phyloP scores from a whole-genome alignment of 1,140 invertebrate genomes.

The Eciton burchellii region DNA sequence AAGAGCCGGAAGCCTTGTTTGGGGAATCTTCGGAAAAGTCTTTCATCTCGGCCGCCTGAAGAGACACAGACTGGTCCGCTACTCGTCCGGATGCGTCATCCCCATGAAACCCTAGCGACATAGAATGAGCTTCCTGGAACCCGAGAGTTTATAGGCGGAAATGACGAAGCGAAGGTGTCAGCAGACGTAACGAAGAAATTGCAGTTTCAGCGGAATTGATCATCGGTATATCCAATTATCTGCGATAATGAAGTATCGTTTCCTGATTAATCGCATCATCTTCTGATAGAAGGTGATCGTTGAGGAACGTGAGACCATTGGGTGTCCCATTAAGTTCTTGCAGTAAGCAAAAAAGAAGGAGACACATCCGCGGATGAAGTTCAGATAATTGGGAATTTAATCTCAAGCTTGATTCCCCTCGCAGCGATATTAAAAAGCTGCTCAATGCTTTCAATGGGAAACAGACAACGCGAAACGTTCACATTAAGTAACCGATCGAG shows the following conservation, averaged over 20 bases:
- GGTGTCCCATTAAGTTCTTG: conserved; percentile 6
- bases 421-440: neutral
- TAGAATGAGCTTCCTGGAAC: conserved; percentile 1
- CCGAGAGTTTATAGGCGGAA: conserved; percentile 27
- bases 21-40: conserved; percentile 24
- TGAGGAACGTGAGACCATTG: neutral
- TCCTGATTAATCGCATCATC: conserved; percentile 21
- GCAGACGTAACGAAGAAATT: conserved; percentile 46
- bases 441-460: neutral
- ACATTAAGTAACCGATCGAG: neutral
- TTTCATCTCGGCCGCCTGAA: conserved; percentile 1
- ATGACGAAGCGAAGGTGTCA: neutral
- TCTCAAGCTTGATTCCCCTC: neutral
- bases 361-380: neutral
- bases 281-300: neutral
- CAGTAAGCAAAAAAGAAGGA: neutral
- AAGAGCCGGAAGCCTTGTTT: conserved; percentile 16
- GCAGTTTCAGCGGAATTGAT: conserved; percentile 33
- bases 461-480: neutral
- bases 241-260: conserved; percentile 2
- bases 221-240: conserved; percentile 11
- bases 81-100: neutral
- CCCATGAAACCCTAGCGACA: conserved; percentile 10
- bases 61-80: conserved; percentile 35
- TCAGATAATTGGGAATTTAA: neutral